phyloP scores from a whole-genome alignment of 2,113 vertebrate species.

The Nettapus auritus region DNA sequence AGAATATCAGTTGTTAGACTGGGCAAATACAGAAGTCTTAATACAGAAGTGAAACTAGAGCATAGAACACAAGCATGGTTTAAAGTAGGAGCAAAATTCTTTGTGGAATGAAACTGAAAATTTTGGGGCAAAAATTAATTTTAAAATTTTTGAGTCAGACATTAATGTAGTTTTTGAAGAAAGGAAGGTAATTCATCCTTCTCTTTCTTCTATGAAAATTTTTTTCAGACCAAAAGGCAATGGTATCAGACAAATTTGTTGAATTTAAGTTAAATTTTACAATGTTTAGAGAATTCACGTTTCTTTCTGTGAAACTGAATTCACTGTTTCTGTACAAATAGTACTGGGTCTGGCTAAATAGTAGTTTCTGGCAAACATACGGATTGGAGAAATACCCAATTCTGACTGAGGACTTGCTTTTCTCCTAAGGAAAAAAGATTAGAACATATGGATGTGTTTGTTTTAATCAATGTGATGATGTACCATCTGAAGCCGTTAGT shows the following conservation, averaged over 20 bases:
- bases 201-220: not conserved
- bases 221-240: not conserved
- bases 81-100: not conserved
- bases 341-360: not conserved
- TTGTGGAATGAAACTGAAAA: not conserved
- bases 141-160: not conserved
- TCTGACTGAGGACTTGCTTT: not conserved
- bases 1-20: not conserved
- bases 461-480: not conserved
- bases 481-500: not conserved
- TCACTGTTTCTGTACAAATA: not conserved
- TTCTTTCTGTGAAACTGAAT: not conserved
- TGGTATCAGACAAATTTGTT: not conserved
- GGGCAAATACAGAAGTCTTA: not conserved
- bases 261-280: not conserved
- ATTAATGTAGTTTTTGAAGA: not conserved
- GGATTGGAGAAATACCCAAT: not conserved
- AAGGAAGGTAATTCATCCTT: not conserved
- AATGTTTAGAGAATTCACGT: not conserved
- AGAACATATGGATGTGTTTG: not conserved
- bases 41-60: not conserved
- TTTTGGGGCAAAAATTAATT: not conserved
- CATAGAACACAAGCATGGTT: not conserved
- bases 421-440: not conserved
- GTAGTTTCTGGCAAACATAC: not conserved